Evolutionary conservation across 1,140 invertebrate species (phyloP), one percentile per base, ranked within the genome.

Genomic region (Drosophila watanabei): DNA sequence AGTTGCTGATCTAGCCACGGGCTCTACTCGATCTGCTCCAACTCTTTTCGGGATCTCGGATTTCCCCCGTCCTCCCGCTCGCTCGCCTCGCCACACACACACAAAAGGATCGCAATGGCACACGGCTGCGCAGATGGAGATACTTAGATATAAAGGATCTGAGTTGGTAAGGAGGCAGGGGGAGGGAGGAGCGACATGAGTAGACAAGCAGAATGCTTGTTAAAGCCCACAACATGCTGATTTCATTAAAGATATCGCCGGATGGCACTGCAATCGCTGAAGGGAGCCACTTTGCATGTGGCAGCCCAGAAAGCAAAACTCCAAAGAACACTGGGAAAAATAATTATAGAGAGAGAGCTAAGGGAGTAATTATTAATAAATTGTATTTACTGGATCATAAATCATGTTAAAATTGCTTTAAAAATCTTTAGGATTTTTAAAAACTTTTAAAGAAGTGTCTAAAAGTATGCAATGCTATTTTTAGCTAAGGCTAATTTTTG

Each of bases 161-260:
- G 54, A 39, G 54, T 11, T 39, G 33, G 18, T 16, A 6, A 6
- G 54, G 35, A 11, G 35, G 16, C 45, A 2, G 43, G 57, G 28
- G 51, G 48, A 59, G 39, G 52, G 4, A 49, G 52, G 4, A 49
- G 24, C 24, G 86, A 82, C 79, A 80, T 82, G 82, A 90, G 86
- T 85, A 89, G 86, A 90, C 86, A 90, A 90, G 79, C 75, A 86
- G 89, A 90, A 90, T 82, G 86, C 86, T 90, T 90, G 86, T 90
- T 90, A 90, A 90, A 77, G 87, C 86, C 75, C 86, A 86, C 78
- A 90, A 91, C 86, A 91, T 90, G 86, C 82, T 82, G 86, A 90
- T 90, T 90, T 90, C 86, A 90, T 90, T 90, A 90, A 90, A 90
- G 86, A 90, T 90, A 90, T 90, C 65, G 75, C 66, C 32, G 59